Base-by-base conservation (phyloP, 2,888 invertebrate genomes). In the Drosophila tanythrix region DNA sequence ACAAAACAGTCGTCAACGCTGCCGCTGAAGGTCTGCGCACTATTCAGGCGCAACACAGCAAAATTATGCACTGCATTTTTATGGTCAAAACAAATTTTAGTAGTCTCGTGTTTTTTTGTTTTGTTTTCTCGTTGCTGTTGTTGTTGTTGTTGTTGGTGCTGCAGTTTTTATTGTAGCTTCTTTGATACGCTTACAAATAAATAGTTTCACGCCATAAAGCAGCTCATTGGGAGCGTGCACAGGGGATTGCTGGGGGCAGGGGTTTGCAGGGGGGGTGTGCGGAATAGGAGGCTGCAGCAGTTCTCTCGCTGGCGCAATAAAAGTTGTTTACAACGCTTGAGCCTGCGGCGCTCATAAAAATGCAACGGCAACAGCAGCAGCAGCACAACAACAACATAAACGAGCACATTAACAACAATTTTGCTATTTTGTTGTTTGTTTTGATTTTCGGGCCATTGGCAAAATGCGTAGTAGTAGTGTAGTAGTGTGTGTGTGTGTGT, bases 101-200 rank as follows among this genome's bases (percentile, higher is more conserved):
- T 70, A 40, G 57, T 64, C 69, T 60, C 55, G 38, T 38, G 27
- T 38, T 56, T 13, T 38, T 38, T 38, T 40, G 11, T n/a, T 72
- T 77, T 33, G 33, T 33, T 10, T 33, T 33, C 33, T 33, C 33
- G 62, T 64, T 64, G 50, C 51, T 61, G n/a, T 61, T 56, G 58
- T 50, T 62, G 33, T 52, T 65, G 63, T 31, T 69, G 63, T 59
- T 64, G 58, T 59, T 70, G 70, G 55, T 65, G 66, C 3, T 53
- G 55, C n/a, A 27, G 36, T 36, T 70, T 62, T 70, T 79, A 73
- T 81, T 76, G 81, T 75, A 69, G 77, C 77, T 88, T 77, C 86
- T 85, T 84, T 89, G 88, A 87, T 88, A 88, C 73, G 89, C 88
- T 89, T 71, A 84, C 89, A 87, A 86, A 84, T 87, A 86, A 86